A percentile compares a stretch with the other conserved stretches of the same genome.
phyloP scores from a whole-genome alignment of 2,888 invertebrate species.

The Acrocera orbiculus region DNA sequence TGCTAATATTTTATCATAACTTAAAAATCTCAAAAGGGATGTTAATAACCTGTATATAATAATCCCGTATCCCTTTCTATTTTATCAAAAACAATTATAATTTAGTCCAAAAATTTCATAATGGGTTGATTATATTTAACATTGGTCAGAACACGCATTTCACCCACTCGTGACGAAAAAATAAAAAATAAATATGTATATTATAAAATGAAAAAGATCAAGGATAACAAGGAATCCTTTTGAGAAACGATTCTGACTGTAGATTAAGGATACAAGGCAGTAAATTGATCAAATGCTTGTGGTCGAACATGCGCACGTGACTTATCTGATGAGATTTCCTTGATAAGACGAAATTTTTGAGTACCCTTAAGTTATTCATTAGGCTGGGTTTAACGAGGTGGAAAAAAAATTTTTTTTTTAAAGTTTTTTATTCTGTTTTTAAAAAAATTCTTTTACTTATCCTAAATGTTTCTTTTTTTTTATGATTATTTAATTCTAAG shows the following conservation, averaged over 20 bases:
- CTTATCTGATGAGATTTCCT: slow-evolving; percentile 9
- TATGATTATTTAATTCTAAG: too few species aligned
- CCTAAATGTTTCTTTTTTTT: too few species aligned
- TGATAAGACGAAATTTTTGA: neutral
- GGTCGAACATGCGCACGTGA: slow-evolving; percentile 7
- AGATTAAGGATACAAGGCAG: neutral
- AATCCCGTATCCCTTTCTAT: neutral
- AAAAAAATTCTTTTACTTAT: too few species aligned
- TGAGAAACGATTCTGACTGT: neutral
- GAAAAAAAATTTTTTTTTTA: too few species aligned
- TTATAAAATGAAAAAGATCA: neutral
- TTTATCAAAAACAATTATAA: neutral
- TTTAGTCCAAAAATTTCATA: too few species aligned
- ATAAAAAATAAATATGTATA: neutral
- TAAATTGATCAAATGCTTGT: neutral
- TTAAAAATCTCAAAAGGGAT: slow-evolving; percentile 5
- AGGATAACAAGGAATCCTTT: neutral
- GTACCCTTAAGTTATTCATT: neutral
- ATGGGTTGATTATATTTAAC: too few species aligned
- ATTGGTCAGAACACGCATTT: neutral
- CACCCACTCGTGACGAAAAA: neutral
- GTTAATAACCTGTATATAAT: neutral
- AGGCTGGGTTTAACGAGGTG: neutral
- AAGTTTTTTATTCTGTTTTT: too few species aligned
- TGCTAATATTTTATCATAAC: slow-evolving; percentile 7